phyloP scores from a whole-genome alignment of 2,888 invertebrate species.

The Ochropleura plecta region DNA sequence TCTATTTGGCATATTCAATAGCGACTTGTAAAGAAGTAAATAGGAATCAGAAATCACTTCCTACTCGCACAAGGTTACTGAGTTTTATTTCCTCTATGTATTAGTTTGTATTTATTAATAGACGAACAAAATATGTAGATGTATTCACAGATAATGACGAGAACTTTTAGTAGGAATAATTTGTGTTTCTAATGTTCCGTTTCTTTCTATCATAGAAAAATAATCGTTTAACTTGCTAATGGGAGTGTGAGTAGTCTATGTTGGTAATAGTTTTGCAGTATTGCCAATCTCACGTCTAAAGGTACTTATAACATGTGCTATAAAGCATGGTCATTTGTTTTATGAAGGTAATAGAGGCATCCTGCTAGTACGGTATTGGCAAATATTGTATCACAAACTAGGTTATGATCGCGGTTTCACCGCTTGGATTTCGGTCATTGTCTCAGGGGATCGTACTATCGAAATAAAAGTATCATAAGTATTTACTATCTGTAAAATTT shows the following conservation, averaged over 20 bases:
- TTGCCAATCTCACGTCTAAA: not conserved
- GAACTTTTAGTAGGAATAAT: slow-evolving; percentile 32
- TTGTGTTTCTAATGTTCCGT: slow-evolving; percentile 16
- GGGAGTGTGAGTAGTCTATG: slow-evolving; percentile 6
- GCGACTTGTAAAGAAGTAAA: slow-evolving; percentile 71
- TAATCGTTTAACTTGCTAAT: slow-evolving; percentile 19
- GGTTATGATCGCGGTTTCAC: no score
- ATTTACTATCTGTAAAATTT: no score
- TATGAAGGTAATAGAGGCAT: not conserved
- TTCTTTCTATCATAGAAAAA: slow-evolving; percentile 24
- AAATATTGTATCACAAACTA: no score
- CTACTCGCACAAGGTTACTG: slow-evolving; percentile 74
- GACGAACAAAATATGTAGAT: slow-evolving; percentile 43
- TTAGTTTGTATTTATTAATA: slow-evolving; percentile 70
- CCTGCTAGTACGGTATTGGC: not conserved
- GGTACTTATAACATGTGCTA: not conserved
- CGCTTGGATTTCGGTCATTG: no score
- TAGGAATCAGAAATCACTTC: slow-evolving; percentile 74
- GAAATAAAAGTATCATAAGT: no score
- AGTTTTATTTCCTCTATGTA: slow-evolving; percentile 73
- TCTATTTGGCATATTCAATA: slow-evolving; percentile 73
- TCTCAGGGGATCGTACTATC: no score
- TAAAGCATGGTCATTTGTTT: not conserved
- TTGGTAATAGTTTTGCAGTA: slow-evolving; percentile 8
- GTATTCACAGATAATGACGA: slow-evolving; percentile 34